A percentile compares a stretch with the other conserved stretches of the same genome.
Evolutionary conservation across 1,140 invertebrate genomes (phyloP).

Genomic region (Dendrolimus kikuchii): DNA sequence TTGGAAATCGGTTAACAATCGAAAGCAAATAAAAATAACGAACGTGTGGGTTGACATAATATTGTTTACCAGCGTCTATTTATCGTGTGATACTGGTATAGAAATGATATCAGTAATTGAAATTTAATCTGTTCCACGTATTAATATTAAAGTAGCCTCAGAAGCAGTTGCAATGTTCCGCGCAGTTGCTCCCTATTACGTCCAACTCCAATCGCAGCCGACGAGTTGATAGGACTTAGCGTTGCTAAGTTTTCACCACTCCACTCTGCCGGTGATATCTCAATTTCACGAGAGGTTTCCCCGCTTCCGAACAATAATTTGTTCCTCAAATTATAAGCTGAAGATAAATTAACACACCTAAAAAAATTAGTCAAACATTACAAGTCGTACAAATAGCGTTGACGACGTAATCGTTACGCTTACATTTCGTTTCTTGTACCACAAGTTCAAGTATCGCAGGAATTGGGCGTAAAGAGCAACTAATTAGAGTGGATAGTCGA

Average conservation of each 20-base stretch:
- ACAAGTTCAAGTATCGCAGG: slow-evolving; percentile 24
- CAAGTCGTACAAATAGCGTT: neutral
- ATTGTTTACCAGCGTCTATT: too few relatives aligned
- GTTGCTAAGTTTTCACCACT: slow-evolving; percentile 62
- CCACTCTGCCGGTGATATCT: slow-evolving; percentile 41
- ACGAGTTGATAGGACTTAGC: slow-evolving; percentile 50
- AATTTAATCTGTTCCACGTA: too few relatives aligned
- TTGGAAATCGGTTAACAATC: too few relatives aligned
- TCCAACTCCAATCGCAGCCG: slow-evolving; percentile 32
- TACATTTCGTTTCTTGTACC: slow-evolving; percentile 22
- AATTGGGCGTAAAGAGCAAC: slow-evolving; percentile 35
- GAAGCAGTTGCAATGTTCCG: slow-evolving; percentile 20
- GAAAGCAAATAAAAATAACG: too few relatives aligned
- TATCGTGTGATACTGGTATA: too few relatives aligned
- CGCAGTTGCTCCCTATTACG: slow-evolving; percentile 19
- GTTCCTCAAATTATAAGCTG: slow-evolving; percentile 27
- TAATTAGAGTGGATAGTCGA: slow-evolving; percentile 37
- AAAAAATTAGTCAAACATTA: neutral
- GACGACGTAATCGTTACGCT: slow-evolving; percentile 3
- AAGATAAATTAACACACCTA: slow-evolving; percentile 3
- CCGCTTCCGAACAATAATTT: slow-evolving; percentile 45
- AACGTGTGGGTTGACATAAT: too few relatives aligned
- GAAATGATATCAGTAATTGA: too few relatives aligned
- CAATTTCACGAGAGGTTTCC: slow-evolving; percentile 52
- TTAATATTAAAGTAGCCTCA: slow-evolving; percentile 11